Evolutionary conservation across 2,113 vertebrate species (phyloP), one percentile per base, ranked within the genome.

Genomic region (Chroicocephalus ridibundus): DNA sequence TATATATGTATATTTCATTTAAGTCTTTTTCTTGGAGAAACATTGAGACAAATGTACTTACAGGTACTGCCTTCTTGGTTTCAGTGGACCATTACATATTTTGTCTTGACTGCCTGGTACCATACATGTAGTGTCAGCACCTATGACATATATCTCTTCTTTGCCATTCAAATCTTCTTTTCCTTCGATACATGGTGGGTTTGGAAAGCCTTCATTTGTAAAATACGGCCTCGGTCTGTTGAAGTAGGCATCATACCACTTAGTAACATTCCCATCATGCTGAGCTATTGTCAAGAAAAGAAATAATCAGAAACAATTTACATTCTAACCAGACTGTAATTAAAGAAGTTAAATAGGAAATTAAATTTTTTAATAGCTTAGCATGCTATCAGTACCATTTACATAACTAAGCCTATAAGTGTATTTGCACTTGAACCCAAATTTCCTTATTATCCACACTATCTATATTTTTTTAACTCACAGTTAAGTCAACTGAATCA

Each of bases 21-120:
- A 38, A 74, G 64, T 57, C 8, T 76, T 88, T 72, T 34, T 79
- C 46, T 76, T 90, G 46, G 31, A 57, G 7, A 69, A 81, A 44
- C 10, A 40, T 4, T 60, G 54, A 88, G 19, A 62, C 13, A 38
- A 90, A 84, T 64, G 27, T 92, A 99, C 99, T 98, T 97, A 99
- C 99, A 99, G 97, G 74, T 99, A 99, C 70, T 99, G 98, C 4
- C 98, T 99, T 97, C 98, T 98, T 44, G 99, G 98, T 96, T 99
- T 99, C 57, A 99, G 95, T 46, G 99, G 99, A n/a, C 99, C 99
- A 74, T 99, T 99, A 96, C 99, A 99, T 94, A 99, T 98, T 89
- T 97, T 90, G 20, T 98, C 96, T 79, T 99, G 98, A 95, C 98
- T 98, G 71, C 98, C 98, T 69, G 98, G 91, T 81, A 97, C 97